Evolutionary conservation across 1,140 invertebrate species (phyloP).

Genomic region (Zaprionus kolodkinae): DNA sequence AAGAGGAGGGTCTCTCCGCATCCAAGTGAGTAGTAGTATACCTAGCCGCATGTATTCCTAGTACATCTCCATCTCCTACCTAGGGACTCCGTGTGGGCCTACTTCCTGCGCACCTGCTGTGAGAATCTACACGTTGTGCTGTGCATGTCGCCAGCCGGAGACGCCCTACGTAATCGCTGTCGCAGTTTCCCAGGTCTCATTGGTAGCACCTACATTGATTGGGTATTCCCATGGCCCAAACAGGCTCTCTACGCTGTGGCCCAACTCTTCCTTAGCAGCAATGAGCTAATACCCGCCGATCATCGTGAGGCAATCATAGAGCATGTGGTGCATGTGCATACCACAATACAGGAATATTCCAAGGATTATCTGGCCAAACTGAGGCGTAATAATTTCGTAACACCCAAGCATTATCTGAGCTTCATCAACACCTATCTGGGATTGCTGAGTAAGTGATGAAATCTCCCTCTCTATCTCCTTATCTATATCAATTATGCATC

Average conservation of each 20-base stretch:
- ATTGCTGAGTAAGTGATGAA: slow-evolving; percentile 88
- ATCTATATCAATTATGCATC: neutral
- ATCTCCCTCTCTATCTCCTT: neutral
- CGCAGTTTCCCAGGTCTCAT: slow-evolving; percentile 96
- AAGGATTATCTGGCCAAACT: slow-evolving; percentile 89
- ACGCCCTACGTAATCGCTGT: slow-evolving; percentile 91
- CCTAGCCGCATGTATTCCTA: neutral
- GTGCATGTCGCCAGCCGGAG: slow-evolving; percentile 94
- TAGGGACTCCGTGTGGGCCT: slow-evolving; percentile 92
- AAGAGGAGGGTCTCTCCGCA: slow-evolving; percentile 88
- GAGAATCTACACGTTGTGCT: slow-evolving; percentile 95
- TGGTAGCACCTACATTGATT: slow-evolving; percentile 96
- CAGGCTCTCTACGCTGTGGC: slow-evolving; percentile 95
- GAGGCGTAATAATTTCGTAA: slow-evolving; percentile 92
- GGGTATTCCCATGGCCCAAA: slow-evolving; percentile 96
- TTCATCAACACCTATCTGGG: slow-evolving; percentile 91
- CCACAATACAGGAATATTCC: slow-evolving; percentile 89
- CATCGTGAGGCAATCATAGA: slow-evolving; percentile 89
- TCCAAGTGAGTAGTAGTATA: slow-evolving; percentile 86
- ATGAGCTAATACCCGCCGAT: slow-evolving; percentile 86
- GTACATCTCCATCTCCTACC: neutral
- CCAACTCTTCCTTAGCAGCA: slow-evolving; percentile 89
- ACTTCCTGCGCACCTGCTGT: slow-evolving; percentile 90
- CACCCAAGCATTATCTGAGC: slow-evolving; percentile 95
- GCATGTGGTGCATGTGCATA: slow-evolving; percentile 93